Conservation (phyloP, 2,888 invertebrate species). For the Agrotis puta region DNA sequence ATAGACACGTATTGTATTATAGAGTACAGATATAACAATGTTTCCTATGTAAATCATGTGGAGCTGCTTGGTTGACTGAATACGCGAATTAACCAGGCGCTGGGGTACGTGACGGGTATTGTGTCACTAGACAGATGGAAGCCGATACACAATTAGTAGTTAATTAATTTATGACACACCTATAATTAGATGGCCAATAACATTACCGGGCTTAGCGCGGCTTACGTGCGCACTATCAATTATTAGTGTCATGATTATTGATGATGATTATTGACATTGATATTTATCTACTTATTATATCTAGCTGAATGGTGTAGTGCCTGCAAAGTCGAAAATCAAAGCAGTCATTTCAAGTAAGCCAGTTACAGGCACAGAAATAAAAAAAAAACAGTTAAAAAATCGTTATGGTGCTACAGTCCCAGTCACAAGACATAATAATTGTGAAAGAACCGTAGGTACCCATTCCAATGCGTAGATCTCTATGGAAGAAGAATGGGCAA, state of each 20-base stretch:
- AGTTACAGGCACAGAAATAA: too few relatives aligned
- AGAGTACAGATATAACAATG: slow-evolving; percentile 58
- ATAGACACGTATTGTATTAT: slow-evolving; percentile 61
- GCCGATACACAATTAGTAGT: slow-evolving; percentile 81
- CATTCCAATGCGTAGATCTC: too few relatives aligned
- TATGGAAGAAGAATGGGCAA: too few relatives aligned
- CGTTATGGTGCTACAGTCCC: too few relatives aligned
- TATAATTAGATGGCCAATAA: slow-evolving; percentile 83
- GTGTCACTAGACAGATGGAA: slow-evolving; percentile 73
- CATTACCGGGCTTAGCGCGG: slow-evolving; percentile 75
- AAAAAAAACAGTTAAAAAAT: too few relatives aligned
- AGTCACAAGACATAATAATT: too few relatives aligned
- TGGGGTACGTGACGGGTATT: slow-evolving; percentile 63
- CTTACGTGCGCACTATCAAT: slow-evolving; percentile 70
- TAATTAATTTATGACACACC: slow-evolving; percentile 86
- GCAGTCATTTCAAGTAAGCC: too few relatives aligned
- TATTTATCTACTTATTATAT: neutral
- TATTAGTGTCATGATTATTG: slow-evolving; percentile 69
- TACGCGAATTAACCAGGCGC: slow-evolving; percentile 69
- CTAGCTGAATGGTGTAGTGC: neutral
- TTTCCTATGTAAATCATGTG: slow-evolving; percentile 68
- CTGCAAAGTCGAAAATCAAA: neutral
- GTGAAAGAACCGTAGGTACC: too few relatives aligned
- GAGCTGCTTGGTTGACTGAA: slow-evolving; percentile 65
- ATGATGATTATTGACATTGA: slow-evolving; percentile 53